Percentiles rank a stretch among this genome's conserved stretches.
Conservation (phyloP, 2,797 vertebrate genomes). For the Chloroceryle amazona region DNA sequence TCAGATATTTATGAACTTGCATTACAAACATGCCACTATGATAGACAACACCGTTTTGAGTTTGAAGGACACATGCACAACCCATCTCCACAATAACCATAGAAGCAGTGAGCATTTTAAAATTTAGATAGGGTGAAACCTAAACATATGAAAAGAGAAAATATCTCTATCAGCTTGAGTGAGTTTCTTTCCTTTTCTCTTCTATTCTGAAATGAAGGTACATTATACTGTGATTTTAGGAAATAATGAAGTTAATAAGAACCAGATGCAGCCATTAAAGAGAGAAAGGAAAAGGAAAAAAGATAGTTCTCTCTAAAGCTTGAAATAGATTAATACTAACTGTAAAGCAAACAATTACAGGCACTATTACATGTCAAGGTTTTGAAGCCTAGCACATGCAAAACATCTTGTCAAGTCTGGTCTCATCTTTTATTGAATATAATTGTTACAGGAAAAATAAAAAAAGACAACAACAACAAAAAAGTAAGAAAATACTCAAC, state of each 20-base stretch:
- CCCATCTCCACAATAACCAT: background rate
- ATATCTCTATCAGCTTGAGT: background rate
- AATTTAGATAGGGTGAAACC: background rate
- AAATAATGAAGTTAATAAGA: background rate
- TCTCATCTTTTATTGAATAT: background rate
- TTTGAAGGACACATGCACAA: background rate
- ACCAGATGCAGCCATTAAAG: background rate
- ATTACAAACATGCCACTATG: constrained; percentile 36
- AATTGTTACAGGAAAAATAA: background rate
- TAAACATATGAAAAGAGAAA: background rate
- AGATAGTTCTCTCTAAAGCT: background rate
- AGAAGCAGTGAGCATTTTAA: background rate
- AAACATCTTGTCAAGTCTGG: background rate
- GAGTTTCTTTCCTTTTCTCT: background rate
- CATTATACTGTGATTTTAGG: background rate
- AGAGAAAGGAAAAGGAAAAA: background rate
- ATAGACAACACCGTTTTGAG: background rate
- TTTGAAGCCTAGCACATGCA: background rate
- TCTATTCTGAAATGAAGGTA: background rate
- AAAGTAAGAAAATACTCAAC: background rate
- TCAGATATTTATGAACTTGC: constrained; percentile 43
- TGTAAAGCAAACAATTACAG: background rate
- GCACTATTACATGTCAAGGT: background rate
- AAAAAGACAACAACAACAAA: background rate
- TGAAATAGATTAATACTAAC: background rate